These are phyloP conservation scores for Phoenicopterus ruber DNA, from an alignment of 2,113 vertebrate genomes.

Conservation along the genomic window DNA sequence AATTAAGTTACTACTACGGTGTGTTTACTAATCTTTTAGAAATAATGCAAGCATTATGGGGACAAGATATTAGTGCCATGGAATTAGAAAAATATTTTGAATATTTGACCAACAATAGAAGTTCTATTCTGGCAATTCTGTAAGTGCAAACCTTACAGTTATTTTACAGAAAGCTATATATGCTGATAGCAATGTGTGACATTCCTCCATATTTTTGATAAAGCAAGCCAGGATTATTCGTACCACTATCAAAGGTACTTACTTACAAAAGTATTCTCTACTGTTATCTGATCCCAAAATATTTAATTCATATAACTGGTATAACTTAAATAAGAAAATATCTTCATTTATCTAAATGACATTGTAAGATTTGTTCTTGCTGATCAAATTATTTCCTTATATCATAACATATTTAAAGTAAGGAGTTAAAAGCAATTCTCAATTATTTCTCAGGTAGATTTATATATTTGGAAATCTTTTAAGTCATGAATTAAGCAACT, in stretches of 20 bases:
- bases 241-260: background rate
- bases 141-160: background rate
- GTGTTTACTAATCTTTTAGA: slow-evolving; percentile 61
- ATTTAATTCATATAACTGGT: background rate
- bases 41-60: slow-evolving; percentile 52
- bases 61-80: background rate
- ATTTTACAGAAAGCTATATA: slow-evolving; percentile 7
- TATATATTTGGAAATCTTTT: background rate
- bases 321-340: background rate
- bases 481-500: background rate
- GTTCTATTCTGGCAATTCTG: background rate
- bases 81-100: slow-evolving; percentile 54
- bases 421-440: background rate
- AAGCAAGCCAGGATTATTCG: background rate
- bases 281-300: background rate
- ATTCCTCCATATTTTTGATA: background rate
- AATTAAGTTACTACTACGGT: slow-evolving; percentile 63
- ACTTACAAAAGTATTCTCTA: background rate
- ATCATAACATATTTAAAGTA: background rate
- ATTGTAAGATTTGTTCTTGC: background rate
- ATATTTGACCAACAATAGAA: slow-evolving; percentile 36
- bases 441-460: background rate
- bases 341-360: background rate
- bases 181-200: background rate
- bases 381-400: background rate